Conservation (phyloP, 2,113 vertebrate genomes). For the Agapornis roseicollis region DNA sequence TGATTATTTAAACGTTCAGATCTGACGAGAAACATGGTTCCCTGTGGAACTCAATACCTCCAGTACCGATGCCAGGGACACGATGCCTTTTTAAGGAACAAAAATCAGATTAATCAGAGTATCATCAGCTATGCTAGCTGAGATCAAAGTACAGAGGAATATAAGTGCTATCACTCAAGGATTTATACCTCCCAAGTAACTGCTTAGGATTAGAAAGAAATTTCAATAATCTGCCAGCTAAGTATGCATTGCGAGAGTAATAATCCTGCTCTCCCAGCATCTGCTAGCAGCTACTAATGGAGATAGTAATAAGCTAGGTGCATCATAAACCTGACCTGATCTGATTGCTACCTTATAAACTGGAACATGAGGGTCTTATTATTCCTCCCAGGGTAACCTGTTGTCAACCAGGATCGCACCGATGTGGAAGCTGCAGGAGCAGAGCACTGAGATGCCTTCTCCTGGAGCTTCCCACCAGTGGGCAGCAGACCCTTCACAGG, state of each 20-base stretch:
- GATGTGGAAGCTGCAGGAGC: rapidly evolving
- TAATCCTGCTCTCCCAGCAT: constrained; percentile 54
- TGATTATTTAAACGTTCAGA: background rate
- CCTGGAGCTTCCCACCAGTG: background rate
- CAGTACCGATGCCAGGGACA: background rate
- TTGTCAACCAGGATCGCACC: rapidly evolving
- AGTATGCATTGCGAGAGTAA: constrained; percentile 43
- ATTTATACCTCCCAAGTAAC: constrained; percentile 57
- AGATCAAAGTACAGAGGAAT: constrained; percentile 60
- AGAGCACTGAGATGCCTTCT: background rate
- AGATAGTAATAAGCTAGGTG: constrained; percentile 59
- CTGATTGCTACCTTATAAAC: constrained; percentile 28
- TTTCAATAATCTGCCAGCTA: constrained; percentile 59
- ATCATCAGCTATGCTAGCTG: background rate
- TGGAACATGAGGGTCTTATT: background rate
- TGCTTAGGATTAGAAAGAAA: constrained; percentile 54
- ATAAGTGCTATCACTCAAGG: constrained; percentile 39
- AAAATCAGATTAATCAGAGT: constrained; percentile 42
- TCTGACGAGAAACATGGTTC: background rate
- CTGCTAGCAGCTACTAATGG: constrained; percentile 60
- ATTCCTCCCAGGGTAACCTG: background rate
- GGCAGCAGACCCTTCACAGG: background rate
- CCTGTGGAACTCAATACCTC: background rate
- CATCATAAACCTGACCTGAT: constrained; percentile 55
- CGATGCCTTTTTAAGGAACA: background rate